Evolutionary conservation across 2,113 vertebrate genomes (phyloP).

Genomic region (Sinosuthora webbiana): DNA sequence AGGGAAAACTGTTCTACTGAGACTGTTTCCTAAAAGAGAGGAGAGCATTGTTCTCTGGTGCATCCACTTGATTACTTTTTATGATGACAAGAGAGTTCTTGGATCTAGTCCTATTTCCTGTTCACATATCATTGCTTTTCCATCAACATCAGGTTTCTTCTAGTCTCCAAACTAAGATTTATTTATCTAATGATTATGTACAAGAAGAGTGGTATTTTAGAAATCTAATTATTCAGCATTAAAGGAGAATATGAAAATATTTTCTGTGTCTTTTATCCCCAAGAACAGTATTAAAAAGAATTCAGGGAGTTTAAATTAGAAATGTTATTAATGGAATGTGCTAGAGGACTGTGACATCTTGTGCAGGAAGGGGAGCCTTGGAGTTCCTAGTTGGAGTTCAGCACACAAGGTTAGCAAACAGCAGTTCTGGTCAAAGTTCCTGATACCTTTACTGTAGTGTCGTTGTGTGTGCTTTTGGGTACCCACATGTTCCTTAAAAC

Average conservation of each 20-base stretch:
- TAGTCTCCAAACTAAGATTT: background rate
- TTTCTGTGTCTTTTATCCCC: background rate
- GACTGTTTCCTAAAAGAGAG: background rate
- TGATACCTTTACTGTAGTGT: background rate
- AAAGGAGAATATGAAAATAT: background rate
- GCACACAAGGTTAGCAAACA: background rate
- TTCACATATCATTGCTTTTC: background rate
- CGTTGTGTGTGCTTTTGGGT: background rate
- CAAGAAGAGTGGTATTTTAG: background rate
- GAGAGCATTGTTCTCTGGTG: background rate
- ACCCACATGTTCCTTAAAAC: background rate
- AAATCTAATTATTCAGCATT: background rate
- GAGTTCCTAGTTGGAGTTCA: background rate
- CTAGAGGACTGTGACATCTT: background rate
- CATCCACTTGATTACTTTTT: slow-evolving; percentile 1
- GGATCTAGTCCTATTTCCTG: background rate
- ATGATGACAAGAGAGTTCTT: background rate
- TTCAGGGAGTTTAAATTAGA: background rate
- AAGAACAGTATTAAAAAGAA: background rate
- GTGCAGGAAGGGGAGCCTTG: background rate
- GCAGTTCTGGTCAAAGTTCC: background rate
- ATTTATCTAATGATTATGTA: background rate
- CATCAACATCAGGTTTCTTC: background rate
- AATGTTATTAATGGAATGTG: background rate
- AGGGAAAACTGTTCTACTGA: background rate